Conservation (phyloP, 1,140 invertebrate species). For the Phthorimaea operculella region DNA sequence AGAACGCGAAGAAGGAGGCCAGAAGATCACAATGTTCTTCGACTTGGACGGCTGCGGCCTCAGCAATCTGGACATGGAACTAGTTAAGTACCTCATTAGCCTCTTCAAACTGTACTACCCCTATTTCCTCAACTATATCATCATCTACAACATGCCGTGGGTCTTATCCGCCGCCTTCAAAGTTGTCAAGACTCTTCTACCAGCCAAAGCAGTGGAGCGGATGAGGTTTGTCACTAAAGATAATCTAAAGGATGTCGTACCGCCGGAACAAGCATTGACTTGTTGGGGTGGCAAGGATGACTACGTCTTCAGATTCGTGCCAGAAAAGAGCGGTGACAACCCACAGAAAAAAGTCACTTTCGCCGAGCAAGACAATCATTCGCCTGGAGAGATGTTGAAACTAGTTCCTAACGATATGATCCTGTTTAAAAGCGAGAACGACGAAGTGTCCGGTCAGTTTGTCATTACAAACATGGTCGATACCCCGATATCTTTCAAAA, state of each 20-base stretch:
- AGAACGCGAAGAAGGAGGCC: slow-evolving; percentile 81
- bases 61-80: slow-evolving; percentile 89
- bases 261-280: slow-evolving; percentile 77
- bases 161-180: slow-evolving; percentile 93
- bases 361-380: slow-evolving; percentile 56
- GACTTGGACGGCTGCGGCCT: slow-evolving; percentile 89
- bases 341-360: slow-evolving; percentile 68
- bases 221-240: slow-evolving; percentile 89
- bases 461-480: slow-evolving; percentile 75
- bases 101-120: slow-evolving; percentile 93
- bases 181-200: slow-evolving; percentile 89
- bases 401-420: slow-evolving; percentile 72
- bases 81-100: slow-evolving; percentile 85
- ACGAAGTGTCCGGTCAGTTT: slow-evolving; percentile 74
- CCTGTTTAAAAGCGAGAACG: slow-evolving; percentile 72
- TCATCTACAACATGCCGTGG: slow-evolving; percentile 96
- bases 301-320: slow-evolving; percentile 78
- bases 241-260: slow-evolving; percentile 80
- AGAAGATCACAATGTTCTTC: slow-evolving; percentile 87
- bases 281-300: slow-evolving; percentile 89
- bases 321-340: slow-evolving; percentile 64
- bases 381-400: slow-evolving; percentile 59
- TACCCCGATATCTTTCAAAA: slow-evolving; percentile 80
- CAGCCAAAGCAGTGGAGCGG: slow-evolving; percentile 88
- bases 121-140: slow-evolving; percentile 88